These are phyloP conservation scores for Drosophila bocqueti DNA, from an alignment of 1,140 invertebrate genomes.

Conservation along the genomic window DNA sequence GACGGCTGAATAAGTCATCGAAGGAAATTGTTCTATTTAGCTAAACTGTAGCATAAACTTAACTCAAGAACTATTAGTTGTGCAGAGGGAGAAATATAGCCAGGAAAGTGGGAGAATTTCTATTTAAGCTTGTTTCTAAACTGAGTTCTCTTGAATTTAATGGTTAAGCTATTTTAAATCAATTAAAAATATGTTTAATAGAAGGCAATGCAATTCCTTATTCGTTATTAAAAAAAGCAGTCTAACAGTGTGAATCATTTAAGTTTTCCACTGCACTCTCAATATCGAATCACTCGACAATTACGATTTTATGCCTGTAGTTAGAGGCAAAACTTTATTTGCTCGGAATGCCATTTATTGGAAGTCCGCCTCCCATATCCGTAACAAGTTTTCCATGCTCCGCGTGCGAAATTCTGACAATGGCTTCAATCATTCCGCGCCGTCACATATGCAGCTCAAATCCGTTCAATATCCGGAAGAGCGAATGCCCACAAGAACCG, in stretches of 20 bases:
- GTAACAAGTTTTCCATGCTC: slow-evolving; percentile 1
- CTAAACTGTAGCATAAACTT: slow-evolving; percentile 30
- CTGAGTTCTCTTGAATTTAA: neutral
- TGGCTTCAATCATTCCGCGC: slow-evolving; percentile 50
- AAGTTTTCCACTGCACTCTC: neutral
- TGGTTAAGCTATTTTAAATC: neutral
- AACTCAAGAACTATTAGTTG: slow-evolving; percentile 8
- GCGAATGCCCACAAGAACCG: neutral
- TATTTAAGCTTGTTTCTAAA: no score
- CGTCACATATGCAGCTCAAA: slow-evolving; percentile 52
- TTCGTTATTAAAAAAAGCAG: no score
- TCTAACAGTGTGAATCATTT: no score
- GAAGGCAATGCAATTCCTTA: fast-evolving
- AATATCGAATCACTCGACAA: neutral
- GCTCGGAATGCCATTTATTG: slow-evolving; percentile 22
- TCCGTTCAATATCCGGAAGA: slow-evolving; percentile 54
- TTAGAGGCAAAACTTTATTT: slow-evolving; percentile 14
- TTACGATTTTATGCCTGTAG: slow-evolving; percentile 1
- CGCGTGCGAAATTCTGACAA: slow-evolving; percentile 41
- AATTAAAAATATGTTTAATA: neutral
- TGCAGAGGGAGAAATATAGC: neutral
- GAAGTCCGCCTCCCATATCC: slow-evolving; percentile 11
- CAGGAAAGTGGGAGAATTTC: fast-evolving
- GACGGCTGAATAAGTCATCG: slow-evolving; percentile 22
- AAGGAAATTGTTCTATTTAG: slow-evolving; percentile 32